These are phyloP conservation scores for Penaeus chinensis DNA, from an alignment of 1,140 invertebrate genomes.

Conservation along the genomic window DNA sequence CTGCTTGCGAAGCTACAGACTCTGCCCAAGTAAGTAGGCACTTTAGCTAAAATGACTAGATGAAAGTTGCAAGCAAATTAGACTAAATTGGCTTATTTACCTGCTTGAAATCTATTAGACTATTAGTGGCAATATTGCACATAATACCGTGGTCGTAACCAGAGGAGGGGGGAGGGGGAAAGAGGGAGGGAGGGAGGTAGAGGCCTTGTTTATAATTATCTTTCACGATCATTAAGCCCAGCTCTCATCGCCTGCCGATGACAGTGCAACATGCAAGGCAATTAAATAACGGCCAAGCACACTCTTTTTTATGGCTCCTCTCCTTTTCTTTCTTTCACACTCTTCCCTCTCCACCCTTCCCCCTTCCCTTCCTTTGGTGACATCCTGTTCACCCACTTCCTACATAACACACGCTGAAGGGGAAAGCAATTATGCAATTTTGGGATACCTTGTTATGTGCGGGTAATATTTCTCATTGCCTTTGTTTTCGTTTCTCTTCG, in stretches of 20 bases:
- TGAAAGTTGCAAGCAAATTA: too few relatives aligned
- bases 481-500: background rate
- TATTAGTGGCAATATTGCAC: conserved; percentile 25
- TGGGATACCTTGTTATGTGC: background rate
- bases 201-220: too few relatives aligned
- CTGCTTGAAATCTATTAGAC: conserved; percentile 11
- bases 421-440: background rate
- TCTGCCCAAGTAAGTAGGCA: too few relatives aligned
- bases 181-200: background rate
- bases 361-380: conserved; percentile 4
- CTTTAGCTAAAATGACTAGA: too few relatives aligned
- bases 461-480: background rate
- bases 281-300: background rate
- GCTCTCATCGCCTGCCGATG: background rate
- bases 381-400: background rate
- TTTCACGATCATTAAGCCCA: conserved; percentile 12
- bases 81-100: background rate
- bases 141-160: conserved; percentile 7
- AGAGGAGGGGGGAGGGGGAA: background rate
- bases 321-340: background rate
- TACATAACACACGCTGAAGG: background rate
- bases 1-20: too few relatives aligned
- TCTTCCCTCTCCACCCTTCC: background rate
- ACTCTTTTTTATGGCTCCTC: background rate
- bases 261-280: background rate